Evolutionary conservation across 2,888 invertebrate genomes (phyloP), one percentile per base, ranked within the genome.

Genomic region (Scaptomyza reducta): DNA sequence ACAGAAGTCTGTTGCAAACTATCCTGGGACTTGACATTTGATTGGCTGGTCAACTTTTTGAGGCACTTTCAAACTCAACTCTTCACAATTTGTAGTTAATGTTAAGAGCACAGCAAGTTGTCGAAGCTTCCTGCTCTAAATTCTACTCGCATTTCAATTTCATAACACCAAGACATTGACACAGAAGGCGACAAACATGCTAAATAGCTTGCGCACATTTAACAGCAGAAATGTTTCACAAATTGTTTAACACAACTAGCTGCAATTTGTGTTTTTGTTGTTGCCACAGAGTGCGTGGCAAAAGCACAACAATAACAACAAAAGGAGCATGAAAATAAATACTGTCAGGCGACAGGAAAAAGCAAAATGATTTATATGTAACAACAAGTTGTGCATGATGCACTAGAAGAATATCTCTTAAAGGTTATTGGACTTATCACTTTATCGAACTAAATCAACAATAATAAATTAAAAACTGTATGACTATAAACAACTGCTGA

Each of bases 151-250:
- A 41, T 42, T 45, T 50, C 35, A 45, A 40, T 59, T 51, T n/a
- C 11, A 27, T 35, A 41, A 49, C 33, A 14, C 35, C 22, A 33
- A 27, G 33, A 27, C 55, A 27, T 16, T 42, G 33, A 33, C 3
- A 6, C 35, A 50, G 69, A 16, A 18, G 41, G 46, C 44, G 49
- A 33, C 33, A 60, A 63, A 73, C 56, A 77, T 74, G 69, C 51
- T 61, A 61, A 74, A 74, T 64, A 77, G 62, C 63, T 40, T 60
- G n/a, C 45, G 62, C 61, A 60, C 60, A 66, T 49, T 77, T 56
- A 56, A 58, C 67, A 67, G 45, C 35, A 35, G 56, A 63, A 77
- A 54, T 73, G 73, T 57, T 66, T 56, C 61, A 67, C 51, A 77
- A 74, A 59, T 57, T 77, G 77, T 68, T 73, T 13, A 46, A 51